Evolutionary conservation across 1,140 invertebrate species (phyloP).

Genomic region (Leptinotarsa undecemlineata): DNA sequence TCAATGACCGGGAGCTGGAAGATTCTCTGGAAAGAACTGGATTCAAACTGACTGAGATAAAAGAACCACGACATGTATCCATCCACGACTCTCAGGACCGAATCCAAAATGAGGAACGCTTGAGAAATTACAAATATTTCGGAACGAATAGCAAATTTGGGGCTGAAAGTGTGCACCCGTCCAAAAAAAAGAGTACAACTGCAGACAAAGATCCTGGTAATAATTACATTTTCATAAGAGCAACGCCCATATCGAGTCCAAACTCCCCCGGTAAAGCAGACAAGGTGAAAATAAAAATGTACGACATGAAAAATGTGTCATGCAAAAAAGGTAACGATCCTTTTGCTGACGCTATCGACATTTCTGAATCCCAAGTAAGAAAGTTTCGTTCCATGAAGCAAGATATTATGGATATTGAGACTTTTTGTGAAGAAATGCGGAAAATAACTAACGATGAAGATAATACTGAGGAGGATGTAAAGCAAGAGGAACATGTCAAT

Average conservation of each 20-base stretch:
- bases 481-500: not conserved
- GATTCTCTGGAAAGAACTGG: not conserved
- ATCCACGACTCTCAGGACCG: not conserved
- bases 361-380: not conserved
- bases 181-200: no score
- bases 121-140: not conserved
- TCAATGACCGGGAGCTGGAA: not conserved
- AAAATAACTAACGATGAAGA: not conserved
- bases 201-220: no score
- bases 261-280: no score
- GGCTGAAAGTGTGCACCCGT: no score
- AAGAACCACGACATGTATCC: not conserved
- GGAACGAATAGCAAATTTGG: no score
- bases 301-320: not conserved
- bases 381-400: conserved; percentile 8
- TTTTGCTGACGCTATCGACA: not conserved
- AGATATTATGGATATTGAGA: conserved; percentile 13
- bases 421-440: not conserved
- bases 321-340: not conserved
- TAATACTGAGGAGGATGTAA: not conserved
- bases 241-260: no score
- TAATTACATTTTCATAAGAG: no score
- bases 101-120: not conserved
- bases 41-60: conserved; percentile 8
- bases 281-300: no score